A percentile compares a stretch with the other conserved stretches of the same genome.
Conservation (phyloP, 1,140 invertebrate species). For the Diachasma alloeum region DNA sequence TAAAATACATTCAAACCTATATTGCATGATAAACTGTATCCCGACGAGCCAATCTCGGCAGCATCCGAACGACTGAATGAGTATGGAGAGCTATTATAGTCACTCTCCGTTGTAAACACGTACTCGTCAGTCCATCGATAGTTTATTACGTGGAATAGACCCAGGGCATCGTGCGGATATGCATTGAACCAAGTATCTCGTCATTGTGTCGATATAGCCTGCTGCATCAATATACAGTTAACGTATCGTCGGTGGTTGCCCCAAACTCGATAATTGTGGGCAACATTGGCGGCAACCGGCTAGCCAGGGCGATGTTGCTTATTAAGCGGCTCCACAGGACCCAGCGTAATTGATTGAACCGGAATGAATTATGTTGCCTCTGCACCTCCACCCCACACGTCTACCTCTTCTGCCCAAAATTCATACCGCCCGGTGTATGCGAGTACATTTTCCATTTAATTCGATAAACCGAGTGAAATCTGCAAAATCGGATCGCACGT, state of each 20-base stretch:
- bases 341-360: conserved; percentile 24
- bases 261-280: conserved; percentile 25
- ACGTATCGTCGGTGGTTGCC: neutral
- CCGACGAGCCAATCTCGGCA: neutral
- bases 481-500: neutral
- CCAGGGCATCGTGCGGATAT: neutral
- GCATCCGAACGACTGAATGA: neutral
- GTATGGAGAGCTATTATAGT: neutral
- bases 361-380: conserved; percentile 16
- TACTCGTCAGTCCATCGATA: neutral
- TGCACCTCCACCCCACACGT: neutral
- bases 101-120: neutral
- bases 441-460: neutral
- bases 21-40: neutral
- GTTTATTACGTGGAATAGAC: conserved; percentile 12
- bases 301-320: conserved; percentile 9
- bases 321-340: conserved; percentile 18
- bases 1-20: neutral
- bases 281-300: conserved; percentile 10
- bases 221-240: neutral
- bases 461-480: conserved; percentile 21
- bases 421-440: neutral
- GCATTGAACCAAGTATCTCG: conserved; percentile 1
- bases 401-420: neutral
- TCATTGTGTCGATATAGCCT: neutral